phyloP scores from a whole-genome alignment of 2,113 vertebrate genomes.

The Ardeotis arabs region DNA sequence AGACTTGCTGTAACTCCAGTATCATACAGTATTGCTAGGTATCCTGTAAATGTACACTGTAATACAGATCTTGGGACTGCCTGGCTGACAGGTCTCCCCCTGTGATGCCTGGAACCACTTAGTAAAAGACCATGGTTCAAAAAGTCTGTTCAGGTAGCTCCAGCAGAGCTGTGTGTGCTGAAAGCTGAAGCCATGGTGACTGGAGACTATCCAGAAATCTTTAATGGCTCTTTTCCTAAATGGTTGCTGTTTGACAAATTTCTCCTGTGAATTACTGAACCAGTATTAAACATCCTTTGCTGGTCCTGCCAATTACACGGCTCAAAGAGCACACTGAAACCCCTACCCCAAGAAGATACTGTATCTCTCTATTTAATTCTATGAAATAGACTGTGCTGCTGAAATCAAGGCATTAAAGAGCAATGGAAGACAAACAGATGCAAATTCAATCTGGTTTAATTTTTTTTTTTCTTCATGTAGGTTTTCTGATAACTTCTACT shows the following conservation, averaged over 20 bases:
- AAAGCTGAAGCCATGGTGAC: not conserved
- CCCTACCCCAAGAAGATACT: not conserved
- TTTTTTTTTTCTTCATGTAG: not conserved
- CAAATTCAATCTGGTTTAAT: not conserved
- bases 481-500: not conserved
- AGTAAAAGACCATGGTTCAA: not conserved
- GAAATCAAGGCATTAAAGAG: not conserved
- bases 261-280: not conserved
- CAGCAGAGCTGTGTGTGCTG: not conserved
- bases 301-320: not conserved
- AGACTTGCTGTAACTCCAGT: not conserved
- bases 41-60: not conserved
- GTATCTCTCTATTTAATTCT: not conserved
- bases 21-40: not conserved
- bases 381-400: not conserved
- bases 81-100: not conserved
- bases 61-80: not conserved
- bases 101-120: not conserved
- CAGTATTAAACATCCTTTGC: not conserved
- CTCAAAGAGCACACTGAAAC: not conserved
- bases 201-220: not conserved
- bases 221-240: not conserved
- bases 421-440: not conserved
- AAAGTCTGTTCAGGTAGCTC: fast-evolving
- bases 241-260: not conserved